Evolutionary conservation across 2,113 vertebrate genomes (phyloP), one percentile per base, ranked within the genome.

Genomic region (Cottus gobio): DNA sequence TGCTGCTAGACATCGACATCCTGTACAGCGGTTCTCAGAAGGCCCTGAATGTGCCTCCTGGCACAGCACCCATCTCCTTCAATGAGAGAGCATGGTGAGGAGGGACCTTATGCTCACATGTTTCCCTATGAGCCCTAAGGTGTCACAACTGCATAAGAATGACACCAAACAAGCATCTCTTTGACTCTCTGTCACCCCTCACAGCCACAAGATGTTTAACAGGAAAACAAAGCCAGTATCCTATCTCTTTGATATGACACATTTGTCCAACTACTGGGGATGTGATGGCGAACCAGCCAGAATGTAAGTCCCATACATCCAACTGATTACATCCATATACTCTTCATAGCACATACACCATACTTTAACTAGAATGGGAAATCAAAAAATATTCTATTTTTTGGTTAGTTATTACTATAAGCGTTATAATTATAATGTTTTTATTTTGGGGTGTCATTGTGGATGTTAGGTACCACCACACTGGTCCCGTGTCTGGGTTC

Each of bases 21-120:
- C 77, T 99, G 5, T 99, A 99, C 84, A 95, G 95, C 0, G 97
- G 97, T 5, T 97, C 98, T 83, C 98, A 99, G 92, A 99, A 99
- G 82, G 97, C 96, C 16, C 93, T 99, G 81, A 98, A 97, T 0
- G 81, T 94, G 0, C 97, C 98, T 11, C 97, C 98, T 0, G 98
- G 98, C 54, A 96, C 93, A 15, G 95, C 97, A 1, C 96, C 96
- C 60, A 96, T 99, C 92, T 98, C 98, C 3, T 99, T 99, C 93
- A 99, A 96, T 5, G 93, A 97, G 28, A 92, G 91, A 93, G 98
- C 98, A 92, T 96, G 95, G 98, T 99, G 90, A 95, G 95, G 65
- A 67, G 7, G 24, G 31, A 61, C 26, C 54, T 15, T 36, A 11
- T 50, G 52, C 30, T 63, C 50, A 50, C 9, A 22, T 71, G 10